These are phyloP conservation scores for Listronotus oregonensis DNA, from an alignment of 1,140 invertebrate genomes.

Conservation along the genomic window DNA sequence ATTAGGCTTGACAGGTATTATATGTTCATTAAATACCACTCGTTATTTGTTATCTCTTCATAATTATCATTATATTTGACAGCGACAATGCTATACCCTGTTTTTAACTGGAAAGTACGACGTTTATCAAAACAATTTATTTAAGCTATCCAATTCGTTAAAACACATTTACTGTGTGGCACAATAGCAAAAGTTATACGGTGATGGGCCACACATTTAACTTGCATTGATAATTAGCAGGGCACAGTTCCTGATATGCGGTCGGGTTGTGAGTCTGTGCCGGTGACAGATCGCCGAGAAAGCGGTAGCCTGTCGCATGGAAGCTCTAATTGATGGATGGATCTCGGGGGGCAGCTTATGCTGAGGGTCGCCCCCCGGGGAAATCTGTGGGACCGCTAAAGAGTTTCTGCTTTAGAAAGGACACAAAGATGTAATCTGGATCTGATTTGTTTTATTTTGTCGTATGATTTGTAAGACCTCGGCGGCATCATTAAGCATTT, in stretches of 20 bases:
- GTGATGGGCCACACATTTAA: conserved; percentile 8
- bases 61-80: too few species aligned
- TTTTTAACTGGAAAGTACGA: too few species aligned
- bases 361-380: conserved; percentile 3
- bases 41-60: too few species aligned
- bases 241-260: conserved; percentile 28
- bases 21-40: too few species aligned
- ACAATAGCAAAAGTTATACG: not conserved
- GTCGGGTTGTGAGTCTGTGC: conserved; percentile 25
- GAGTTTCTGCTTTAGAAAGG: not conserved
- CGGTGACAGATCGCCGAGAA: conserved; percentile 39
- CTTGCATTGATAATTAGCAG: conserved; percentile 32
- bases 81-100: too few species aligned
- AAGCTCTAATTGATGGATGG: conserved; percentile 38
- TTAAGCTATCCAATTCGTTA: too few species aligned
- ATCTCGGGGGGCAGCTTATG: conserved; percentile 31
- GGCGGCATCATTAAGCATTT: too few species aligned
- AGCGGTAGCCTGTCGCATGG: conserved; percentile 19
- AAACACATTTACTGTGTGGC: too few species aligned
- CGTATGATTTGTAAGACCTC: too few species aligned
- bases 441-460: not conserved
- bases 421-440: conserved; percentile 8
- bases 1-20: too few species aligned
- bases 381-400: conserved; percentile 4
- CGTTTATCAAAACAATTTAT: too few species aligned